Evolutionary conservation across 2,113 vertebrate genomes (phyloP).

Genomic region (Terrapene triunguis): DNA sequence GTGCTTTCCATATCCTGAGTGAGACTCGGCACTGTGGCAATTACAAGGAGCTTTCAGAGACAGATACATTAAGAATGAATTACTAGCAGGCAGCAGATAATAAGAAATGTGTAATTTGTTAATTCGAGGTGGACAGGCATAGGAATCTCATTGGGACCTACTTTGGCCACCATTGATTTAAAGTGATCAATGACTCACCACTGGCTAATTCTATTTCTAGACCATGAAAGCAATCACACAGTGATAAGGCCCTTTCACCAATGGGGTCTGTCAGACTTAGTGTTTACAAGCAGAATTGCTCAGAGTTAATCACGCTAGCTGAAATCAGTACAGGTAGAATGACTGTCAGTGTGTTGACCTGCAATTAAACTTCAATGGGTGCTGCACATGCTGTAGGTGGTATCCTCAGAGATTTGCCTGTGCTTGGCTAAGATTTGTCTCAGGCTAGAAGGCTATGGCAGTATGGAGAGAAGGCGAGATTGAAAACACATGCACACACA

Average conservation of each 20-base stretch:
- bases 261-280: not conserved
- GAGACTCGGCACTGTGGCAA: not conserved
- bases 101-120: not conserved
- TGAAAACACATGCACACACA: not conserved
- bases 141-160: not conserved
- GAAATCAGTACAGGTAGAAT: constrained; percentile 1
- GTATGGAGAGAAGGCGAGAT: not conserved
- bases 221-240: not conserved
- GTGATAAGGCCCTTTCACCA: not conserved
- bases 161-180: not conserved
- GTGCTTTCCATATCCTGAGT: not conserved
- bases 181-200: not conserved
- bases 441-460: not conserved
- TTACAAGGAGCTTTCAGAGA: not conserved
- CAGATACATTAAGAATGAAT: not conserved
- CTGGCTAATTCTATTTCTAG: not conserved
- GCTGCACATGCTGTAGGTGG: rapidly evolving
- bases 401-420: not conserved
- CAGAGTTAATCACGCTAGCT: not conserved
- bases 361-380: constrained; percentile 17
- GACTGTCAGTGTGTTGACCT: not conserved
- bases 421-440: not conserved
- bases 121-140: not conserved
- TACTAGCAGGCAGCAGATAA: not conserved
- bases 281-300: not conserved